These are phyloP conservation scores for Shargacucullia verbasci DNA, from an alignment of 2,888 invertebrate species.

Conservation along the genomic window DNA sequence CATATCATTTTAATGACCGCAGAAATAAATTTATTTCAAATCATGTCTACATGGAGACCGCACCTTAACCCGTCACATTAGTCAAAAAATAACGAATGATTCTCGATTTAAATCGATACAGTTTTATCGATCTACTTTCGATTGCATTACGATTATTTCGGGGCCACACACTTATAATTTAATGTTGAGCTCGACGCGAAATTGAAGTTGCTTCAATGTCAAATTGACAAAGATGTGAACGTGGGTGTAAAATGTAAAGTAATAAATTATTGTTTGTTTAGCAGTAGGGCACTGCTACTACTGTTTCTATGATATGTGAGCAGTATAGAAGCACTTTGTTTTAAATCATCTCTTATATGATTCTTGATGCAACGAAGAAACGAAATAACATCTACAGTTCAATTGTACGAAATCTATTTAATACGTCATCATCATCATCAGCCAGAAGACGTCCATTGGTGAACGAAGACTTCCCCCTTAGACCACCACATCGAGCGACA, in stretches of 20 bases:
- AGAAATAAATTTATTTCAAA: background rate
- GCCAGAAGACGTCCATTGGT: too few species aligned
- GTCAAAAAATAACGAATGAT: constrained; percentile 47
- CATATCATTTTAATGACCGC: background rate
- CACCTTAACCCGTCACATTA: constrained; percentile 51
- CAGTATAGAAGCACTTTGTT: too few species aligned
- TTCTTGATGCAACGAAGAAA: too few species aligned
- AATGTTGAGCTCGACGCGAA: constrained; percentile 27
- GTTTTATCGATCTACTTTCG: constrained; percentile 57
- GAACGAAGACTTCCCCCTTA: too few species aligned
- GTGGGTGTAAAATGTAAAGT: constrained; percentile 10
- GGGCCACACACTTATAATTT: constrained; percentile 49
- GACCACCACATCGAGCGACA: too few species aligned
- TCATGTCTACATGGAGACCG: constrained; percentile 26
- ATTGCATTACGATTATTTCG: constrained; percentile 52
- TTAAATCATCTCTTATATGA: too few species aligned
- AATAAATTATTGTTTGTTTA: too few species aligned
- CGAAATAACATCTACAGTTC: too few species aligned
- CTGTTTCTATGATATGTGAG: too few species aligned
- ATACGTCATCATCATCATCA: too few species aligned
- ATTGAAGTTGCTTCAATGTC: constrained; percentile 52
- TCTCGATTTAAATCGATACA: constrained; percentile 44
- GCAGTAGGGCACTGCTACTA: too few species aligned
- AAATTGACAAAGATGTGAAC: constrained; percentile 1
- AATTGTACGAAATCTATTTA: too few species aligned